Percentiles rank a stretch among this genome's conserved stretches.
These are phyloP conservation scores for Liolophura sinensis DNA, from an alignment of 1,140 invertebrate genomes.

Conservation along the genomic window DNA sequence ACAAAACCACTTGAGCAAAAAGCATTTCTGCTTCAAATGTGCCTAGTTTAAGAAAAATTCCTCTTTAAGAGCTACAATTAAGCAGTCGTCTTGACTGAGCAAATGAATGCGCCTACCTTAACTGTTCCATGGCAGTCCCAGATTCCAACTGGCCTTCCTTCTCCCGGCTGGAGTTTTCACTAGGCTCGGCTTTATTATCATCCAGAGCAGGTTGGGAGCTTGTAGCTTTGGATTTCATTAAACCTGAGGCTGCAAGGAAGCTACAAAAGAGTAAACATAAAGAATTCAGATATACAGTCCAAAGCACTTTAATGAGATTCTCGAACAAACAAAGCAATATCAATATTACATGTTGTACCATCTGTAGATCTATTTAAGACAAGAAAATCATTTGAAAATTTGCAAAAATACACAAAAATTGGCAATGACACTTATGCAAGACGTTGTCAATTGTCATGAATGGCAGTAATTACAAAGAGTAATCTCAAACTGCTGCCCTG, in stretches of 20 bases:
- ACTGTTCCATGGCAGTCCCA: neutral
- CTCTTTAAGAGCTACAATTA: neutral
- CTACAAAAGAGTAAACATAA: conserved; percentile 5
- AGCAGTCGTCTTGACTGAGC: neutral
- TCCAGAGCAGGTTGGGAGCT: neutral
- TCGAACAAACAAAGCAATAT: neutral
- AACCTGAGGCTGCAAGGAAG: conserved; percentile 10
- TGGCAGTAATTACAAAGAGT: too few species aligned
- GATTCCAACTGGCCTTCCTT: neutral
- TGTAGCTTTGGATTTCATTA: conserved; percentile 14
- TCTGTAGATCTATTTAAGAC: neutral
- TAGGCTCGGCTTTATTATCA: neutral
- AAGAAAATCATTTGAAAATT: too few species aligned
- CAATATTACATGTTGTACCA: too few species aligned
- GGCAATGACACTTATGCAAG: neutral
- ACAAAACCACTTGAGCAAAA: too few species aligned
- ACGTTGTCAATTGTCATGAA: neutral
- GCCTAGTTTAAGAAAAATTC: neutral
- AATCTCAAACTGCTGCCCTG: too few species aligned
- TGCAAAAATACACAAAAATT: too few species aligned
- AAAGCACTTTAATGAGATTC: neutral
- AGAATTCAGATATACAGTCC: neutral
- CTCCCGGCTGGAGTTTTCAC: neutral
- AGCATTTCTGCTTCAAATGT: too few species aligned
- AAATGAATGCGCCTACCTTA: neutral